Base-by-base conservation (phyloP, 2,888 invertebrate species). In the Pyralis farinalis region DNA sequence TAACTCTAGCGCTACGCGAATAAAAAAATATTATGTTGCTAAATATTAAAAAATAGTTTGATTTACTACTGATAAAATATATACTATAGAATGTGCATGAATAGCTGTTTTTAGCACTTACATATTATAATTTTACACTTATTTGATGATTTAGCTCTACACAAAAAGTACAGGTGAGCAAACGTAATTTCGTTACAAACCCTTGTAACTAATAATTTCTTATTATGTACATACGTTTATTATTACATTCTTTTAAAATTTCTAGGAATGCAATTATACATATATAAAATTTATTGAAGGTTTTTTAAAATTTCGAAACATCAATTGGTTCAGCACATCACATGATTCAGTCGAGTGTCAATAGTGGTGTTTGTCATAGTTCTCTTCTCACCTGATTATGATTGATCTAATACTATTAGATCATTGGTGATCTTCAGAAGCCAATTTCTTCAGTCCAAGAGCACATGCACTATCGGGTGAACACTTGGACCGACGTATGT, bases 391-490 rank as follows among this genome's bases (percentile, higher is more conserved):
- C 84, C 84, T 81, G 76, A 49, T 46, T 53, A 51, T 49, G 56
- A 51, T 62, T 57, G 59, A 59, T 64, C 56, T 51, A 47, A 49
- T 46, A 47, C 62, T 60, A 55, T 58, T 55, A 47, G 37, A 53
- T 50, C 58, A 54, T 57, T 63, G 62, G 7, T 33, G 22, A 33
- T 57, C 53, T 57, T 58, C 56, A 61, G 65, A 56, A 53, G 59
- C 46, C 53, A 55, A 61, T 61, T 55, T 53, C 54, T 68, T 65
- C 66, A 68, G 66, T 61, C 57, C 54, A 62, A 68, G 56, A 68
- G 62, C 85, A 84, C 86, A 74, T 67, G 71, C 86, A 87, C 85
- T 74, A 71, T 58, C 57, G 66, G 55, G 52, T 37, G 64, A 69
- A 72, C 69, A 63, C 64, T 60, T 61, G 63, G 64, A 65, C 63